Conservation (phyloP, 2,113 vertebrate genomes). For the Ivindomyrus marchei region DNA sequence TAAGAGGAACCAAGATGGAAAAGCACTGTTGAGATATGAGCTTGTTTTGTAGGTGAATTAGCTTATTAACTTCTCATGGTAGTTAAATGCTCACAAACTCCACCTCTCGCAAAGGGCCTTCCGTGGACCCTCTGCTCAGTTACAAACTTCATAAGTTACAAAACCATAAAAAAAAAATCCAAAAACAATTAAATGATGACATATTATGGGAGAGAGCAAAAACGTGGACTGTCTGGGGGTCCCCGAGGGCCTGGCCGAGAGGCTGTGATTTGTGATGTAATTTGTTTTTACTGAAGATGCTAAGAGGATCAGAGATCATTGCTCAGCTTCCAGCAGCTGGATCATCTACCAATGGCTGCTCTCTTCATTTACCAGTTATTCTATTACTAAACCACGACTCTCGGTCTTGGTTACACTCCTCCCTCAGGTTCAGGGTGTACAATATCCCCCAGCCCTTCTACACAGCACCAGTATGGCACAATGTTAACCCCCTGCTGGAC, state of each 20-base stretch:
- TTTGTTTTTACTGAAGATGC: not conserved
- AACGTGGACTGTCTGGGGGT: not conserved
- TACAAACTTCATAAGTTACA: not conserved
- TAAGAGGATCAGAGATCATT: not conserved
- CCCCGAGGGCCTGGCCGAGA: not conserved
- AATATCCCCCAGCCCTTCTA: constrained; percentile 62
- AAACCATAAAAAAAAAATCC: not conserved
- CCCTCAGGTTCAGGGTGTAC: constrained; percentile 68
- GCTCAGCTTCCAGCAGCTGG: not conserved
- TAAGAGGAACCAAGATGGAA: not conserved
- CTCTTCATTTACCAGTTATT: not conserved
- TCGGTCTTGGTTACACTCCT: not conserved
- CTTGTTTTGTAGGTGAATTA: not conserved
- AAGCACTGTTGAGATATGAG: not conserved
- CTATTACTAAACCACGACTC: not conserved
- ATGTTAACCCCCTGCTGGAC: constrained; percentile 66
- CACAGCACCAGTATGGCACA: constrained; percentile 72
- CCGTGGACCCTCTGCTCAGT: not conserved
- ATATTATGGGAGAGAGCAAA: not conserved
- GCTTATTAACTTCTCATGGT: not conserved
- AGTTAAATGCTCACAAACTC: not conserved
- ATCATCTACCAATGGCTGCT: not conserved
- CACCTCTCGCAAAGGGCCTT: not conserved
- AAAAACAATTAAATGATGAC: not conserved
- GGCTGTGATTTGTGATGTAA: not conserved